Evolutionary conservation across 2,113 vertebrate genomes (phyloP), one percentile per base, ranked within the genome.

Genomic region (Hypanus sabinus): DNA sequence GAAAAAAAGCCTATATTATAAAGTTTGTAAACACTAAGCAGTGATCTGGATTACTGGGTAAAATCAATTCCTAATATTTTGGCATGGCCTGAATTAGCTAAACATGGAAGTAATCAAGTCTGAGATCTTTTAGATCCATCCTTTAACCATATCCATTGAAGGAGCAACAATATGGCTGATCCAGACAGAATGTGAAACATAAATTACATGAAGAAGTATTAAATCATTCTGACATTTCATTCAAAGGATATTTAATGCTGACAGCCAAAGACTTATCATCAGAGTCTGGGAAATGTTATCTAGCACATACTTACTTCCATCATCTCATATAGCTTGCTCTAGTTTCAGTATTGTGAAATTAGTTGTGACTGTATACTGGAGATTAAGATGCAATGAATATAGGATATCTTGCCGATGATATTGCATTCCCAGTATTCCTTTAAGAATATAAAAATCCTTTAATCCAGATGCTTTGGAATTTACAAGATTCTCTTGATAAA

Each of bases 321-420:
- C 60, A 90, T 90, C 85, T 90, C 85, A 65, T 68, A 65, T 90
- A 90, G 60, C 85, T 90, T 65, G 33, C 85, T 90, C 85, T 36
- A 16, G 85, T 90, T 90, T 90, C 85, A 90, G 85, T 90, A 65
- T 65, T 90, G 30, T 90, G 85, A 90, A 90, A 90, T 90, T 90
- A 90, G 60, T 90, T 90, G 85, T 90, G 85, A 90, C 60, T 90
- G 85, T 65, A 90, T 65, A 90, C 85, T 90, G 60, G 85, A 90
- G 60, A 90, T 30, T 90, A 90, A 33, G 85, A 90, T 65, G 85
- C 60, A 90, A 90, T 90, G 85, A 90, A 90, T 68, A 90, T 90
- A 33, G 60, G 85, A 33, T 90, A 90, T 68, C 85, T 65, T 60
- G 33, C 12, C 85, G 65, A 30, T 68, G 30, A 65, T 18, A 90